Evolutionary conservation across 2,797 vertebrate genomes (phyloP), one percentile per base, ranked within the genome.

Genomic region (Intellagama lesueurii): DNA sequence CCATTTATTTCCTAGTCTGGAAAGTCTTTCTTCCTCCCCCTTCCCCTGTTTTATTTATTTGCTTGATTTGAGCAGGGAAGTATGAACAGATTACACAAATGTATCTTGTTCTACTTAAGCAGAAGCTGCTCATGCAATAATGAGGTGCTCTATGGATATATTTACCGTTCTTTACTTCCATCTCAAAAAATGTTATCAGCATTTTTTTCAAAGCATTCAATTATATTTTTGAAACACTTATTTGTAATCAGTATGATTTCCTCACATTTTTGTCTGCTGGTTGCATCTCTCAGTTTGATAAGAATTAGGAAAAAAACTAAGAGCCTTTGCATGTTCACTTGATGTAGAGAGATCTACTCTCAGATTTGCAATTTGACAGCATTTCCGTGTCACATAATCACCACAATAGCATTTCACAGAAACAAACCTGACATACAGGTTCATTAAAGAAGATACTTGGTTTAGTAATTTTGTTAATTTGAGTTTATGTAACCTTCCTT

Each of bases 381-480:
- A 47, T n/a, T 76, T 22, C 64, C n/a, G 9, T 22, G 52, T 87
- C 81, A n/a, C 24, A 72, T 2, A n/a, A 56, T 52, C 47, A 70
- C 44, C 40, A 72, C 14, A 75, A 32, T 44, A 60, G 7, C 73
- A 16, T n/a, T 60, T 72, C 60, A 22, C 52, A 56, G 52, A 56
- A 32, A 64, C 56, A 77, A 76, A 68, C 78, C 40, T 49, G 24
- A 56, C 49, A 73, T 83, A 68, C 47, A 68, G 40, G 22, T 35
- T 26, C n/a, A 68, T 77, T 66, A 88, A 85, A 85, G 68, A 80
- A 83, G 44, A 68, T 26, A 69, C 14, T 11, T 81, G 56, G 52
- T 16, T 78, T 28, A 49, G 30, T 52, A 7, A 5, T 70, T 78
- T 70, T 16, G 7, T 5, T 49, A 83, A 76, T 14, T 32, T 7